Percentiles rank a stretch among this genome's conserved stretches.
Conservation (phyloP, 1,140 invertebrate species). For the Ditylenchus dipsaci region DNA sequence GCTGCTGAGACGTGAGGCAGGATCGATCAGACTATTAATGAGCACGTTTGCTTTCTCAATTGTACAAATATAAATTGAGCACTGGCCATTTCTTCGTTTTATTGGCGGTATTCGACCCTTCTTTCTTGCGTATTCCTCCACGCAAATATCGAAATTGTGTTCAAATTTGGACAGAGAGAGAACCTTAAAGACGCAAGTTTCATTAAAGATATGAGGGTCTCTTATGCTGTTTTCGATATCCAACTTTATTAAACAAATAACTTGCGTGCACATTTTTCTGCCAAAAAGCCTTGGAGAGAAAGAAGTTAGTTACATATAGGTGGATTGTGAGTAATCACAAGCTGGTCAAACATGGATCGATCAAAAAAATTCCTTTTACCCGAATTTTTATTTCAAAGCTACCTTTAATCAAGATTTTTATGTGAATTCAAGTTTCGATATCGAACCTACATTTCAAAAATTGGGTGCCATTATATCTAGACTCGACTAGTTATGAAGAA, state of each 20-base stretch:
- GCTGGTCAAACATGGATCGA: no score
- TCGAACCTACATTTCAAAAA: no score
- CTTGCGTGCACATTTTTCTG: slow-evolving; percentile 27
- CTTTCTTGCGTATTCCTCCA: slow-evolving; percentile 89
- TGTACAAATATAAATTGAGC: slow-evolving; percentile 81
- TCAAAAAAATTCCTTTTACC: no score
- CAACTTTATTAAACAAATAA: neutral
- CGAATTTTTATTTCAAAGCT: no score
- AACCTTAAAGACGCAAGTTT: slow-evolving; percentile 15
- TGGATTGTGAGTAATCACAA: no score
- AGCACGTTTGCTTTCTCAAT: slow-evolving; percentile 86
- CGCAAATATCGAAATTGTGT: slow-evolving; percentile 70
- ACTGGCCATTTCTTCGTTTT: slow-evolving; percentile 67
- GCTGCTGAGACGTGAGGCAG: slow-evolving; percentile 62
- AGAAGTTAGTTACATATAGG: no score
- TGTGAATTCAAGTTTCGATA: no score
- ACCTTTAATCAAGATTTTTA: no score
- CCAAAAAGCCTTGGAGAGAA: no score
- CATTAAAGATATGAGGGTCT: neutral
- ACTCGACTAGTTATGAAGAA: no score
- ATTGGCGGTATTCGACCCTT: slow-evolving; percentile 80
- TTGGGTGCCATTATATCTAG: no score
- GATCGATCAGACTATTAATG: slow-evolving; percentile 78
- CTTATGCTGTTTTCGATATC: neutral
- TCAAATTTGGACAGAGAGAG: slow-evolving; percentile 36